Evolutionary conservation across 2,797 vertebrate genomes (phyloP).

Genomic region (Chromis chromis): DNA sequence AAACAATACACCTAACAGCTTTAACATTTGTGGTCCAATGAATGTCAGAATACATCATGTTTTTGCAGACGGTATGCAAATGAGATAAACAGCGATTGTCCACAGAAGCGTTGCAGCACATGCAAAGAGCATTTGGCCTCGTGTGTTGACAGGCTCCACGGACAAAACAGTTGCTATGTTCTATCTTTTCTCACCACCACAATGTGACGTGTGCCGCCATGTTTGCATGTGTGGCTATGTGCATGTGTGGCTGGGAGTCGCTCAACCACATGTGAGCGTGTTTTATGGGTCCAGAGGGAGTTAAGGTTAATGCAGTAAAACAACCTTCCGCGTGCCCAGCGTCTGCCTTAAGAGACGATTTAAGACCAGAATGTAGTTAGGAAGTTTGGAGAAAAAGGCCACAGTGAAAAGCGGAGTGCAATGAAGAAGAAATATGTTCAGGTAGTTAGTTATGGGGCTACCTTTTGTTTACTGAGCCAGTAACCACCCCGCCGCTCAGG

Average conservation of each 20-base stretch:
- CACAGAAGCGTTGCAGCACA: constrained; percentile 24
- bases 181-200: constrained; percentile 52
- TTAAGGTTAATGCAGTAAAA: constrained; percentile 82
- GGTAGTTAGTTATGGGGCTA: constrained; percentile 35
- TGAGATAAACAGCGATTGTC: constrained; percentile 29
- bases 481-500: constrained; percentile 24
- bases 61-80: constrained; percentile 16
- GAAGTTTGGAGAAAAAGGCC: constrained; percentile 29
- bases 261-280: constrained; percentile 75
- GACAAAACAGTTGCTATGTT: constrained; percentile 55
- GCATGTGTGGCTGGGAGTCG: constrained; percentile 58
- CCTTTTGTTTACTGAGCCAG: constrained; percentile 12
- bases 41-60: constrained; percentile 17
- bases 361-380: constrained; percentile 51
- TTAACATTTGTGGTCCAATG: constrained; percentile 24
- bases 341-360: constrained; percentile 65
- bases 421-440: constrained; percentile 32
- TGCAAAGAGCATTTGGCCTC: constrained; percentile 43
- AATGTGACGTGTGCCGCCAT: constrained; percentile 43
- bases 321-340: constrained; percentile 68
- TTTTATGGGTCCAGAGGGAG: constrained; percentile 77
- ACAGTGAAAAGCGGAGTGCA: constrained; percentile 31
- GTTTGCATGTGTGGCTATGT: constrained; percentile 38
- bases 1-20: constrained; percentile 25
- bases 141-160: constrained; percentile 35